A percentile compares a stretch with the other conserved stretches of the same genome.
Evolutionary conservation across 2,113 vertebrate species (phyloP).

Genomic region (Chloebia gouldiae): DNA sequence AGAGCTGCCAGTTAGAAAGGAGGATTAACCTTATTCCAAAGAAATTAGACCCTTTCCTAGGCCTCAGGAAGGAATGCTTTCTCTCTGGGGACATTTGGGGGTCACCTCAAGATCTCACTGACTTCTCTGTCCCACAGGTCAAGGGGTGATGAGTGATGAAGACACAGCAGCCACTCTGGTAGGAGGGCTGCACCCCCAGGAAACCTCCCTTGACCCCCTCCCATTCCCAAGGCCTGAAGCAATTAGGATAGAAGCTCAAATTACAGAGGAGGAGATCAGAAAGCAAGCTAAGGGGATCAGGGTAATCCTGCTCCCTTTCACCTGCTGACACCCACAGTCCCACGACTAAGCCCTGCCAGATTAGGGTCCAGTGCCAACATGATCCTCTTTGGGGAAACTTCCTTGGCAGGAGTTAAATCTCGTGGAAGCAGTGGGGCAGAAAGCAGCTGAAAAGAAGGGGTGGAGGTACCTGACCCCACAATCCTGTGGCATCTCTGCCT

Average conservation of each 20-base stretch:
- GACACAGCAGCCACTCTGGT: neutral
- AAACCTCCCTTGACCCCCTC: neutral
- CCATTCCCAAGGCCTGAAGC: neutral
- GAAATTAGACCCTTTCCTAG: neutral
- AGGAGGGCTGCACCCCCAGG: neutral
- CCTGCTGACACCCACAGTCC: neutral
- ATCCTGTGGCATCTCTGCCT: neutral
- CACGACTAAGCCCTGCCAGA: neutral
- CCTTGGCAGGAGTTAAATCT: neutral
- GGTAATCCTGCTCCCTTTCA: constrained; percentile 29
- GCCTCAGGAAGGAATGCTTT: neutral
- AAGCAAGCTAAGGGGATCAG: constrained; percentile 4
- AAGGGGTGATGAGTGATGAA: neutral
- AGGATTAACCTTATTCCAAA: neutral
- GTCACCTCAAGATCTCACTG: neutral
- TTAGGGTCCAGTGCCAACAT: neutral
- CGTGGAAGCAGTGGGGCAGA: neutral
- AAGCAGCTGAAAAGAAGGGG: neutral
- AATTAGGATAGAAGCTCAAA: neutral
- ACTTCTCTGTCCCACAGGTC: neutral
- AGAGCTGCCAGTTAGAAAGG: neutral
- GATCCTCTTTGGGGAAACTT: neutral
- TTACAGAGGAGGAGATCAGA: constrained; percentile 20
- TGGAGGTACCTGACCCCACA: neutral
- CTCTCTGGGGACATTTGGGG: neutral